Base-by-base conservation (phyloP, 1,140 invertebrate genomes). In the Aricia agestis region DNA sequence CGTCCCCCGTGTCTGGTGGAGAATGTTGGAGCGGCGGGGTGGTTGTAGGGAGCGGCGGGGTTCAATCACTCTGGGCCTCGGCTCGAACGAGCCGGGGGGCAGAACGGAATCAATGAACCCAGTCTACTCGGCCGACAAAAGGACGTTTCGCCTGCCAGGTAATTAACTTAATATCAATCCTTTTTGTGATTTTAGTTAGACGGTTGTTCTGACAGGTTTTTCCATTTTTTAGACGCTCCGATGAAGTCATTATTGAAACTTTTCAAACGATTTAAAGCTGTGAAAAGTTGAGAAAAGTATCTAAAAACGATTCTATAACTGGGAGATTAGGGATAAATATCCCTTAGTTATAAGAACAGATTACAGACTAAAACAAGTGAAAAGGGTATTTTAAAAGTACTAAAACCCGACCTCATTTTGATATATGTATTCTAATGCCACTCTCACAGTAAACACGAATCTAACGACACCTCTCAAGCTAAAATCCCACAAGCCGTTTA, bases 101-200 rank as follows among this genome's bases (percentile, higher is more conserved):
- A 81, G 78, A 81, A 84, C 76, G 85, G 86, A 89, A 89, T 89
- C 86, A 89, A 87, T 89, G 86, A 89, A 89, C 86, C 87, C 85
- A 70, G 83, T 76, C 58, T 81, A 85, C 78, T 77, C 83, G 85
- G 80, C 85, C 85, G 85, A 87, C 86, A 82, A 89, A 89, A 85
- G 86, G 86, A 89, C 86, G 86, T 84, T 87, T 86, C 81, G 84
- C 81, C 79, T 83, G 84, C 78, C 83, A 89, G 85, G 86, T 89
- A 89, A 89, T 89, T 89, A 89, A 86, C 79, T 86, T 83, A 87
- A 89, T 89, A 89, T 87, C 81, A 83, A 82, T 84, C 82, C 83
- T 84, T 81, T 87, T 83, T 83, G 78, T 70, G 68, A 70, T 70
- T 70, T 70, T 65, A 61, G 70, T 72, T 68, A 68, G 65, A 58